Conservation (phyloP, 2,113 vertebrate genomes). For the Falcunculus frontatus region DNA sequence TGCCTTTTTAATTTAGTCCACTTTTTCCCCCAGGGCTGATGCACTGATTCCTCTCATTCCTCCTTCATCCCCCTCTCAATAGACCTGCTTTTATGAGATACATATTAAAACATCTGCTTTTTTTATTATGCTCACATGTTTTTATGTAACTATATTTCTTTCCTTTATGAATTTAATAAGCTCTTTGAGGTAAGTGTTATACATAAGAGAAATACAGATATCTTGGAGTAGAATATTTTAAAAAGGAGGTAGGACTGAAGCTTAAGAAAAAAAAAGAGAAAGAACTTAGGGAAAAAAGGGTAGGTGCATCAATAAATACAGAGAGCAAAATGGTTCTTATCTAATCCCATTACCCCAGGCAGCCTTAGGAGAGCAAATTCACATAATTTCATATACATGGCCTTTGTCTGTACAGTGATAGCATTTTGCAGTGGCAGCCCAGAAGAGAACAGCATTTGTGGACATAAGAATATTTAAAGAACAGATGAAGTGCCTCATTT, state of each 20-base stretch:
- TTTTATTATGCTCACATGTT: background rate
- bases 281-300: background rate
- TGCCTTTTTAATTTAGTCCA: conserved; percentile 57
- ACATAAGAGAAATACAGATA: background rate
- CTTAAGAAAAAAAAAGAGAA: background rate
- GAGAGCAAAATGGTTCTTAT: background rate
- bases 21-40: background rate
- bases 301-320: background rate
- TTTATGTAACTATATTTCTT: conserved; percentile 2
- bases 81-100: background rate
- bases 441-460: background rate
- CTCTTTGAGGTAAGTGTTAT: background rate
- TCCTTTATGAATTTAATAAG: conserved; percentile 20
- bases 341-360: background rate
- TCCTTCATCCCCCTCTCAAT: background rate
- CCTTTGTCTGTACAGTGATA: background rate
- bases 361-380: background rate
- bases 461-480: background rate
- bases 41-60: background rate
- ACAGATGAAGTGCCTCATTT: background rate
- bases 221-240: background rate
- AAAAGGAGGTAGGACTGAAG: background rate
- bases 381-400: background rate
- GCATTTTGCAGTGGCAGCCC: background rate
- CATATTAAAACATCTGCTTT: conserved; percentile 21